Conservation (phyloP, 2,888 invertebrate species). For the Hecatera dysodea region DNA sequence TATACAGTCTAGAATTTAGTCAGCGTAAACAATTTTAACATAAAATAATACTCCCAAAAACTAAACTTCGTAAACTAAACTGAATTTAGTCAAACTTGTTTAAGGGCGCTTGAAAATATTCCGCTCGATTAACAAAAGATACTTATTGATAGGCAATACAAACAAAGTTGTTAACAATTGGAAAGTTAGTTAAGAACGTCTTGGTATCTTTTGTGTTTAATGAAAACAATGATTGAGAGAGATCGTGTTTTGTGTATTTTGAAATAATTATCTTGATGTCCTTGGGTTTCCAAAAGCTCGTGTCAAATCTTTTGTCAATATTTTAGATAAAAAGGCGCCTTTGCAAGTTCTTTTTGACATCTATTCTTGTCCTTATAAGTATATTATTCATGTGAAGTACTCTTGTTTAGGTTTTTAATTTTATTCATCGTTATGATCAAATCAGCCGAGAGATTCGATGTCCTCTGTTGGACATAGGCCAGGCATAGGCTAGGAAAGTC, state of each 20-base stretch:
- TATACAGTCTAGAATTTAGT: background rate
- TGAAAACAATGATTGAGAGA: background rate
- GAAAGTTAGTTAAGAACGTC: conserved; percentile 12
- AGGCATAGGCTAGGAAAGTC: too few species aligned
- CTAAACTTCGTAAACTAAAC: conserved; percentile 7
- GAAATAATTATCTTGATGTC: background rate
- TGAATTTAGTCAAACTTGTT: conserved; percentile 17
- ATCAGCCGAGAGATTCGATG: too few species aligned
- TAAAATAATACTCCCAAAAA: conserved; percentile 18
- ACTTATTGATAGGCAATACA: conserved; percentile 22
- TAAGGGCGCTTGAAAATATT: conserved; percentile 18
- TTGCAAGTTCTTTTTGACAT: too few species aligned
- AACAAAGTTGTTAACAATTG: conserved; percentile 14
- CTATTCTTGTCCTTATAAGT: too few species aligned
- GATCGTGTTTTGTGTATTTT: background rate
- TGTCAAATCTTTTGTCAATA: background rate
- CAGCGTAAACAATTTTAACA: conserved; percentile 5
- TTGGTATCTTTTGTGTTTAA: background rate
- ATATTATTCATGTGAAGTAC: too few species aligned
- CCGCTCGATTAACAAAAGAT: conserved; percentile 1
- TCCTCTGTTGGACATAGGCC: too few species aligned
- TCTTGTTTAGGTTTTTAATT: too few species aligned
- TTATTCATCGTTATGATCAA: too few species aligned
- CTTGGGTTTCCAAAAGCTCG: background rate
- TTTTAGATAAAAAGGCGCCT: background rate